Evolutionary conservation across 2,797 vertebrate genomes (phyloP).

Genomic region (Aeoliscus strigatus): DNA sequence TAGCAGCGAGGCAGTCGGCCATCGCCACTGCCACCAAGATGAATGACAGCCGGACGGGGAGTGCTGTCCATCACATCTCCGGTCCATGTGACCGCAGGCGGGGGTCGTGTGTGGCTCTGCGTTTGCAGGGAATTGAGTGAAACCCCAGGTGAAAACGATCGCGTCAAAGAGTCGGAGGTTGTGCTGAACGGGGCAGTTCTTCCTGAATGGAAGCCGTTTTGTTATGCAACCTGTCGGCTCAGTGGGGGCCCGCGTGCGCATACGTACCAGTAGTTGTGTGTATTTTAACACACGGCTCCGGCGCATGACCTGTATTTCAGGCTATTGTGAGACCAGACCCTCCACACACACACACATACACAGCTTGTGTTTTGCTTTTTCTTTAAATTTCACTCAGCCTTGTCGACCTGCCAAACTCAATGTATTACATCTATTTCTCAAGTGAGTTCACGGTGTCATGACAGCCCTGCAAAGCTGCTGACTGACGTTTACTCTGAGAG

Average conservation of each 20-base stretch:
- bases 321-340: too few relatives aligned
- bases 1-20: constrained; percentile 15
- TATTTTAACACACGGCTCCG: too few relatives aligned
- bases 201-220: constrained; percentile 33
- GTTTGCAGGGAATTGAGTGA: constrained; percentile 16
- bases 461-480: too few relatives aligned
- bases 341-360: too few relatives aligned
- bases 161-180: constrained; percentile 33
- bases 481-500: too few relatives aligned
- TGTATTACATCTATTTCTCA: too few relatives aligned
- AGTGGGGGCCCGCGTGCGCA: background rate
- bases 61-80: constrained; percentile 20
- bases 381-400: too few relatives aligned
- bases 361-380: too few relatives aligned
- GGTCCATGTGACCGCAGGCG: constrained; percentile 10
- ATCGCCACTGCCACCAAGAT: constrained; percentile 22
- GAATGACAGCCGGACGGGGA: constrained; percentile 32
- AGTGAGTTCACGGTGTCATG: too few relatives aligned
- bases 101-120: background rate
- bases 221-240: constrained; percentile 32
- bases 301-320: too few relatives aligned
- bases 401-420: too few relatives aligned
- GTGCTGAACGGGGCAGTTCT: constrained; percentile 34
- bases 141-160: constrained; percentile 42
- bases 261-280: background rate